Evolutionary conservation across 2,888 invertebrate species (phyloP).

Genomic region (Hypselothyrea guttata): DNA sequence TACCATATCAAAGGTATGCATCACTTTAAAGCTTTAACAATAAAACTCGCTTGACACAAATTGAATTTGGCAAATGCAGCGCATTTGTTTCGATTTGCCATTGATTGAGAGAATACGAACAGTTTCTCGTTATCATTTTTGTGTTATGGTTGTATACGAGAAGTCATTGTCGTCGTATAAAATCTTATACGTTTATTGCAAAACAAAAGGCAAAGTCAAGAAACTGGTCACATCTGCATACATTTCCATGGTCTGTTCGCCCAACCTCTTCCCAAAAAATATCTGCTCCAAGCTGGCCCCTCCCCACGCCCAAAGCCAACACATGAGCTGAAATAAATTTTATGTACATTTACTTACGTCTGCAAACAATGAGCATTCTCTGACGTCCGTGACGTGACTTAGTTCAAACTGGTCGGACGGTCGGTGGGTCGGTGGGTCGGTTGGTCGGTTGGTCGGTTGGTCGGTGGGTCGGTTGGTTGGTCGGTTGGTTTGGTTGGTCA

Average conservation of each 20-base stretch:
- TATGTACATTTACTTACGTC: slow-evolving; percentile 76
- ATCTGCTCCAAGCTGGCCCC: not conserved
- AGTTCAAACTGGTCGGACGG: slow-evolving; percentile 29
- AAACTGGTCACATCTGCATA: slow-evolving; percentile 70
- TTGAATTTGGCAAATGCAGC: slow-evolving; percentile 59
- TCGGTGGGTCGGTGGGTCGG: slow-evolving; percentile 42
- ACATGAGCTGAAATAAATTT: slow-evolving; percentile 66
- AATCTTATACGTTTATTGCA: slow-evolving; percentile 67
- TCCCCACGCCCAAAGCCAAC: not conserved
- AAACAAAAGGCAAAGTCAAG: slow-evolving; percentile 64
- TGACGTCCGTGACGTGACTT: slow-evolving; percentile 65
- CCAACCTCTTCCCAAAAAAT: not conserved
- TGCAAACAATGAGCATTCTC: slow-evolving; percentile 66
- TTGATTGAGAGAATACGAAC: slow-evolving; percentile 51
- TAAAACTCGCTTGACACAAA: slow-evolving; percentile 33
- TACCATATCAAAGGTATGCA: slow-evolving; percentile 8
- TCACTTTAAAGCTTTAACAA: slow-evolving; percentile 36
- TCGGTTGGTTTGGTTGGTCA: slow-evolving; percentile 22
- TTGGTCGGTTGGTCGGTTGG: slow-evolving; percentile 18
- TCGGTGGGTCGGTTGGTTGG: too few relatives aligned
- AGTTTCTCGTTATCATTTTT: slow-evolving; percentile 32
- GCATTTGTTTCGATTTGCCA: slow-evolving; percentile 59
- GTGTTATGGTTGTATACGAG: slow-evolving; percentile 45
- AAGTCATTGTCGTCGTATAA: slow-evolving; percentile 28
- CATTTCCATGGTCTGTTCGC: slow-evolving; percentile 49